phyloP scores from a whole-genome alignment of 2,888 invertebrate genomes.

The Sphaeridia pumilis region DNA sequence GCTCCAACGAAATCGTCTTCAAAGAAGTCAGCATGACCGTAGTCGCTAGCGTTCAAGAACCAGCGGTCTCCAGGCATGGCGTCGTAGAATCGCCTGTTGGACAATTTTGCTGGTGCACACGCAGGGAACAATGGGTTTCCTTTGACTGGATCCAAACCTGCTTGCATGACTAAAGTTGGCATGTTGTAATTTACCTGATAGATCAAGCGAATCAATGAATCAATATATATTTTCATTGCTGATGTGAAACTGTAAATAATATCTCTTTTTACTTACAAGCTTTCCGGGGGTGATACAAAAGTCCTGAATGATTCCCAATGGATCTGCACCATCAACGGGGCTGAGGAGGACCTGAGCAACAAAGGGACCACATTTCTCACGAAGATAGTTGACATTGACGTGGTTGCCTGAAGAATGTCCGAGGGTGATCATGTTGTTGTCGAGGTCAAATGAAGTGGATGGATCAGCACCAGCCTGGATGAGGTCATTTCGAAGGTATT shows the following conservation, averaged over 20 bases:
- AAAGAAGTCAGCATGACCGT: constrained; percentile 34
- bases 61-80: constrained; percentile 31
- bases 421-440: constrained; percentile 19
- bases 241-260: too few relatives aligned
- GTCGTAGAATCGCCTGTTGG: constrained; percentile 31
- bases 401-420: constrained; percentile 28
- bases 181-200: constrained; percentile 24
- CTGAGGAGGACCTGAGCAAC: constrained; percentile 27
- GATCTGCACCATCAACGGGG: constrained; percentile 36
- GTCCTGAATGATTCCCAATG: constrained; percentile 24
- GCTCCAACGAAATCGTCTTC: constrained; percentile 21
- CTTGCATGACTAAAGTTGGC: constrained; percentile 28
- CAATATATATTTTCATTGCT: too few relatives aligned
- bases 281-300: constrained; percentile 32
- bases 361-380: constrained; percentile 28
- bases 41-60: constrained; percentile 33
- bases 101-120: constrained; percentile 32
- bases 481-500: constrained; percentile 1
- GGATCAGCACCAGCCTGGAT: constrained; percentile 12
- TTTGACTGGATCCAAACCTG: constrained; percentile 29
- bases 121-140: constrained; percentile 19
- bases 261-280: constrained; percentile 8
- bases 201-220: too few relatives aligned
- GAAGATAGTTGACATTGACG: constrained; percentile 23
- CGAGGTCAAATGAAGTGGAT: constrained; percentile 11